Conservation (phyloP, 2,797 vertebrate genomes). For the Lycodopsis pacificus region DNA sequence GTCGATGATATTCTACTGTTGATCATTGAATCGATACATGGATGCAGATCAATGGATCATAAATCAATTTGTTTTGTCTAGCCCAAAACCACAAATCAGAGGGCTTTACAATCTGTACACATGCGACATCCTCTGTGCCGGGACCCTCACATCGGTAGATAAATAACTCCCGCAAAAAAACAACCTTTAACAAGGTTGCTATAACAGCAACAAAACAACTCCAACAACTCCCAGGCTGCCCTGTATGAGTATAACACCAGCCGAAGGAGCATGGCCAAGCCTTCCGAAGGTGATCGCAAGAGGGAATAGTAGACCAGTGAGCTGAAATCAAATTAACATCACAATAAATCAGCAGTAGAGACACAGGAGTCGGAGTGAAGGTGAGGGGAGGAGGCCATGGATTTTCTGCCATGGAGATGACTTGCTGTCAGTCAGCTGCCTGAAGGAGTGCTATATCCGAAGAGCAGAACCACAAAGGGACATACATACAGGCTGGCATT, state of each 20-base stretch:
- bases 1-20: background rate
- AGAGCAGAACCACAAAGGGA: slow-evolving; percentile 47
- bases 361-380: slow-evolving; percentile 74
- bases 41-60: background rate
- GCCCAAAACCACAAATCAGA: too few relatives aligned
- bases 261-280: slow-evolving; percentile 24
- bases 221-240: background rate
- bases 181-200: too few relatives aligned
- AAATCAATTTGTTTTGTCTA: too few relatives aligned
- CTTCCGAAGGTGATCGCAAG: slow-evolving; percentile 58
- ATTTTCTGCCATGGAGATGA: slow-evolving; percentile 78
- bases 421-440: slow-evolving; percentile 73
- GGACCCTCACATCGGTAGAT: too few relatives aligned
- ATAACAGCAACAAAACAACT: slow-evolving; percentile 5
- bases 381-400: slow-evolving; percentile 76
- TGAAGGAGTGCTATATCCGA: slow-evolving; percentile 30
- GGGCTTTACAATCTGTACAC: too few relatives aligned
- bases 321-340: slow-evolving; percentile 80
- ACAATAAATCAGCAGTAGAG: slow-evolving; percentile 78
- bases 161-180: background rate
- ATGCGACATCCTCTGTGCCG: too few relatives aligned
- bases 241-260: background rate
- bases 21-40: background rate
- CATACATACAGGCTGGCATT: slow-evolving; percentile 12
- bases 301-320: slow-evolving; percentile 46